These are phyloP conservation scores for Ellobius talpinus DNA, from an alignment of 2,113 vertebrate genomes.

Conservation along the genomic window DNA sequence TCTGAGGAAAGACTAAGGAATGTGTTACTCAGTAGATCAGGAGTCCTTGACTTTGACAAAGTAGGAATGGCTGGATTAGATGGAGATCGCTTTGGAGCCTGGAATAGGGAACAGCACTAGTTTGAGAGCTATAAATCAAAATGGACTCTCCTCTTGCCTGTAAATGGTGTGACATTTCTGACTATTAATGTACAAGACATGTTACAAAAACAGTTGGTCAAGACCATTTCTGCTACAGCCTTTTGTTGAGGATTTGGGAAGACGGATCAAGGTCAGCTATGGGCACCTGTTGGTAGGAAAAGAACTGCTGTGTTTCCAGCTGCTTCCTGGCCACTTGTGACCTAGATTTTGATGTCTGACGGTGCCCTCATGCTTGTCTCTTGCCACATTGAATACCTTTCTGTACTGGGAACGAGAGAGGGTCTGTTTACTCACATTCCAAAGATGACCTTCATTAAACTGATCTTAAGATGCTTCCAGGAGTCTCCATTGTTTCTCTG, in stretches of 20 bases:
- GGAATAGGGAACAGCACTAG: conserved; percentile 52
- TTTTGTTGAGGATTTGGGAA: conserved; percentile 7
- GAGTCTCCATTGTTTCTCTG: background rate
- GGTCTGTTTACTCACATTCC: background rate
- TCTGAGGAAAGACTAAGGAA: background rate
- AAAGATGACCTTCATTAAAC: background rate
- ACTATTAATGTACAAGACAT: conserved; percentile 64
- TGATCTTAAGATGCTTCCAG: background rate
- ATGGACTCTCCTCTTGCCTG: conserved; percentile 56
- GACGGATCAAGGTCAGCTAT: background rate
- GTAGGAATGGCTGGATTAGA: background rate
- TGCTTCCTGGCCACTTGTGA: background rate
- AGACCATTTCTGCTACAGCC: background rate
- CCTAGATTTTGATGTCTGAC: background rate
- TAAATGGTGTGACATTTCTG: conserved; percentile 41
- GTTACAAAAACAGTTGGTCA: background rate
- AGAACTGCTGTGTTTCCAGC: background rate
- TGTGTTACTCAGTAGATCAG: background rate
- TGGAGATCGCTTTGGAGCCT: conserved; percentile 58
- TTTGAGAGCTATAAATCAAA: conserved; percentile 73
- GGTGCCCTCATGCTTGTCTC: background rate
- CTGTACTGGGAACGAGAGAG: background rate
- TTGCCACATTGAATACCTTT: background rate
- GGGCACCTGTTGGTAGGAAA: background rate
- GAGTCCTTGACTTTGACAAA: conserved; percentile 29